phyloP scores from a whole-genome alignment of 30 jellyfish, hydroid and myxozoan species.

The Mastigias papua region DNA sequence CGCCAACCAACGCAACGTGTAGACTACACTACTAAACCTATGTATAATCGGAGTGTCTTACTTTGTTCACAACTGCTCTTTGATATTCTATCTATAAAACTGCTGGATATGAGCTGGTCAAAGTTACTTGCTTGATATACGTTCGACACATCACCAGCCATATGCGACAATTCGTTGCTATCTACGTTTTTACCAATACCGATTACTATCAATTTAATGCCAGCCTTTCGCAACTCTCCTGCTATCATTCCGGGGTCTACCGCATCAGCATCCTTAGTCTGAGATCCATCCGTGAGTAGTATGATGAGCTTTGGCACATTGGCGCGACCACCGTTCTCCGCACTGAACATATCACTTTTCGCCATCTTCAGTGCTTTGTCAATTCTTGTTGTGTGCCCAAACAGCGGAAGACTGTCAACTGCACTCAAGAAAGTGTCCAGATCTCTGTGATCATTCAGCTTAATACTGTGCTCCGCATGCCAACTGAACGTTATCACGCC shows the following conservation, averaged over 20 bases:
- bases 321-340: conserved; percentile 70
- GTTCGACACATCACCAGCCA: conserved; percentile 69
- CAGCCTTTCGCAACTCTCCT: conserved; percentile 68
- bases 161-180: conserved; percentile 68
- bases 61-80: not conserved
- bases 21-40: not conserved
- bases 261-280: conserved; percentile 84
- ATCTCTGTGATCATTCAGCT: conserved; percentile 38
- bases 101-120: not conserved
- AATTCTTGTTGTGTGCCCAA: conserved; percentile 75
- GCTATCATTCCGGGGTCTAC: conserved; percentile 86
- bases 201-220: conserved; percentile 63
- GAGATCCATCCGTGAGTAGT: conserved; percentile 91
- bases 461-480: conserved; percentile 59
- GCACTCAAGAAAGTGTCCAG: conserved; percentile 19
- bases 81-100: not conserved
- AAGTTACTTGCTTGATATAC: conserved; percentile 55
- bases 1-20: not conserved
- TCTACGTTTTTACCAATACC: conserved; percentile 88
- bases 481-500: conserved; percentile 77
- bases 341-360: conserved; percentile 35
- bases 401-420: conserved; percentile 45
- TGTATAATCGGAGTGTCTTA: not conserved
- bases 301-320: conserved; percentile 70
- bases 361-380: conserved; percentile 69